Evolutionary conservation across 1,140 invertebrate species (phyloP).

Genomic region (Bombus pascuorum): DNA sequence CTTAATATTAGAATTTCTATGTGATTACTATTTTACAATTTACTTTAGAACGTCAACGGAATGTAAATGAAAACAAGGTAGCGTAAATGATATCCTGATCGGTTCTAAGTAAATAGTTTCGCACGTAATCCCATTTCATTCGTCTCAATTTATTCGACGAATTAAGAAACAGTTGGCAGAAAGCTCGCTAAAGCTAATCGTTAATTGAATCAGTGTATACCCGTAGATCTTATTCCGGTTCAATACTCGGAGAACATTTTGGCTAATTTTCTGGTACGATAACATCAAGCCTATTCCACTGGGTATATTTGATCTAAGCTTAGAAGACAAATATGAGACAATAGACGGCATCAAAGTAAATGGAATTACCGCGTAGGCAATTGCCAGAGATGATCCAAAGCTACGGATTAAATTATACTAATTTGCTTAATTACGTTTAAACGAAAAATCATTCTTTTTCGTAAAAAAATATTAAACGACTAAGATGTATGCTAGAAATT

Average conservation of each 20-base stretch:
- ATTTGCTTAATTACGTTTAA: background rate
- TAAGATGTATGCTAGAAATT: background rate
- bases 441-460: background rate
- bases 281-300: conserved; percentile 18
- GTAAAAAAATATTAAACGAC: background rate
- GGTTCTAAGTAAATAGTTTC: background rate
- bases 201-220: conserved; percentile 26
- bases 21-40: no score
- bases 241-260: background rate
- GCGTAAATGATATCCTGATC: background rate
- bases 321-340: conserved; percentile 26
- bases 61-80: background rate
- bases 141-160: background rate
- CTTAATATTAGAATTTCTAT: no score
- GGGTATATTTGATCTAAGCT: conserved; percentile 17
- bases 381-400: conserved; percentile 6
- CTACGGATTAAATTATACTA: background rate
- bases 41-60: no score
- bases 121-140: background rate
- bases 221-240: background rate
- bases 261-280: conserved; percentile 14
- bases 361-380: background rate
- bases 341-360: conserved; percentile 14
- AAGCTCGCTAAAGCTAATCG: background rate
- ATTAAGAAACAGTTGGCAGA: background rate